Evolutionary conservation across 1,140 invertebrate species (phyloP).

Genomic region (Thalassaphorura encarpata): DNA sequence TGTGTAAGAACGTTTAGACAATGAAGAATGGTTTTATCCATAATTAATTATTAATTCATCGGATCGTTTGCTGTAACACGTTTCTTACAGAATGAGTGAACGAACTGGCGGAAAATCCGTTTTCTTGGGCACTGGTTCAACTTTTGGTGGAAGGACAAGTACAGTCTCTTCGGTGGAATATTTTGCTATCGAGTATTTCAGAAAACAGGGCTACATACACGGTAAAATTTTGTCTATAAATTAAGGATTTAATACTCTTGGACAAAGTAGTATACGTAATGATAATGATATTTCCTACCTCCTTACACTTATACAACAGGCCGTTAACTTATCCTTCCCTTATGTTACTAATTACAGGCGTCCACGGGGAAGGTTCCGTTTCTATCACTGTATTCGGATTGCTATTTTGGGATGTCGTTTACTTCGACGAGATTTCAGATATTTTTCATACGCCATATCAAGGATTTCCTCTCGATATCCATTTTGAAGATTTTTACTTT

Average conservation of each 20-base stretch:
- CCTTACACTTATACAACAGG: no score
- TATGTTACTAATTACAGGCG: conserved; percentile 36
- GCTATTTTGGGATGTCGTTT: conserved; percentile 68
- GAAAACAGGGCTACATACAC: conserved; percentile 39
- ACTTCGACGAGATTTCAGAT: conserved; percentile 48
- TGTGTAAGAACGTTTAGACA: conserved; percentile 2
- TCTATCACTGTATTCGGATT: conserved; percentile 53
- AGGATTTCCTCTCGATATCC: conserved; percentile 56
- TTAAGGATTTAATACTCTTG: not conserved
- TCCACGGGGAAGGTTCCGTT: conserved; percentile 61
- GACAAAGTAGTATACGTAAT: no score
- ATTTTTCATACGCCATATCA: conserved; percentile 57
- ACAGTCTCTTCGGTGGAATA: conserved; percentile 43
- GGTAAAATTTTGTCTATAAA: conserved; percentile 34
- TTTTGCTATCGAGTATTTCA: conserved; percentile 44
- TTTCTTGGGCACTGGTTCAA: conserved; percentile 31
- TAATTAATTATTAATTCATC: no score
- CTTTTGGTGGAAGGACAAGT: conserved; percentile 27
- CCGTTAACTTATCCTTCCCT: no score
- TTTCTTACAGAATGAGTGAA: no score
- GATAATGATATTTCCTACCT: no score
- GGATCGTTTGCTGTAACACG: no score
- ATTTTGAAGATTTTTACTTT: conserved; percentile 50
- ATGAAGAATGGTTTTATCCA: no score
- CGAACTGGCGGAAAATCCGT: conserved; percentile 21